Evolutionary conservation across 2,113 vertebrate genomes (phyloP), one percentile per base, ranked within the genome.

Genomic region (Sorex fumeus): DNA sequence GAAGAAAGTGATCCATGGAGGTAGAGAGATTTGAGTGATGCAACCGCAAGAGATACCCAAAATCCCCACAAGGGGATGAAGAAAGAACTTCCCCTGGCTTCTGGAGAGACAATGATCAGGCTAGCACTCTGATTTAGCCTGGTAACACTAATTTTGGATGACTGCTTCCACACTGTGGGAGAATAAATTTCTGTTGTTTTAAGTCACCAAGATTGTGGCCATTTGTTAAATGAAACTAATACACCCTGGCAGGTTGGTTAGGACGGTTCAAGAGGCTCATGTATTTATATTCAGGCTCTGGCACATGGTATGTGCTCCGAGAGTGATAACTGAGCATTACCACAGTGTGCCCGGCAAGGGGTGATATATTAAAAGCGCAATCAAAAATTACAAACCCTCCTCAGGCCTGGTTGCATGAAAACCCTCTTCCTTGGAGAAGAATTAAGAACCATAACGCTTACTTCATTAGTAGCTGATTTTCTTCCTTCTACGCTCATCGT

Each of bases 111-210:
- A 1, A 1, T 36, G 75, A 36, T 67, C 4, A 21, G 27, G 10
- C 25, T 27, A 23, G 83, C 28, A 53, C 53, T 19, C 57, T 67
- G 11, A 30, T 83, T 83, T 84, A 87, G 66, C 28, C 43, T 19
- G 78, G 47, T 34, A n/a, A 69, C 32, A 43, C 67, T 40, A 72
- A 82, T 21, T 70, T 36, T 53, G 50, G 23, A 80, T 12, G 80
- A 53, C 50, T 81, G 50, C 18, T 28, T 84, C 72, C 47, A 84
- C 23, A 66, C 43, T n/a, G 2, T 87, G 85, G 70, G 19, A 85
- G 15, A 93, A 81, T 21, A 53, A 64, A 83, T 67, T 83, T 81
- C 16, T 81, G 16, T 77, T 66, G 47, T 86, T 86, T 69, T 74
- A 40, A 40, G 40, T 7, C 40, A 40, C 40, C 40, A 40, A 40